phyloP scores from a whole-genome alignment of 2,113 vertebrate genomes.

The Phaetusa simplex region DNA sequence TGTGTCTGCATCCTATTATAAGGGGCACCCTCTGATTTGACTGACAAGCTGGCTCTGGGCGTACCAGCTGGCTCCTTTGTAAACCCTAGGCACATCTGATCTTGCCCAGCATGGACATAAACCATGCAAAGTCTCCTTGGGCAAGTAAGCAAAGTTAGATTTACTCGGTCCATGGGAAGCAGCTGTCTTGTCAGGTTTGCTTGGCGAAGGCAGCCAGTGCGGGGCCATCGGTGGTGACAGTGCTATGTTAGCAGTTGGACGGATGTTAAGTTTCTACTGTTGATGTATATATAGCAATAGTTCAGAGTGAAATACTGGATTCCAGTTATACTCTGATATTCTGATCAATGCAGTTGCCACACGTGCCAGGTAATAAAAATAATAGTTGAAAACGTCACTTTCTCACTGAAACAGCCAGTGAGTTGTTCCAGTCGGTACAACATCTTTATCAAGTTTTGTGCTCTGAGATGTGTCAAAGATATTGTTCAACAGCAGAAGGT shows the following conservation, averaged over 20 bases:
- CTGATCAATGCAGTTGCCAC: background rate
- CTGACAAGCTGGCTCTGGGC: conserved; percentile 16
- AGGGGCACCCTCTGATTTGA: background rate
- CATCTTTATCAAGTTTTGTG: background rate
- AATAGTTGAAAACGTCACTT: background rate
- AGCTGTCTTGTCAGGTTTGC: background rate
- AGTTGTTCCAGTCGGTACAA: background rate
- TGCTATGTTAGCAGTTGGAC: background rate
- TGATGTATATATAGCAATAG: background rate
- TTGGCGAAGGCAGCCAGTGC: background rate
- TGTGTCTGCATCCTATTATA: background rate
- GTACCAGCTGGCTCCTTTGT: background rate
- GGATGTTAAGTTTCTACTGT: background rate
- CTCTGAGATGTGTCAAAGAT: background rate
- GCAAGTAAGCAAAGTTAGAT: background rate
- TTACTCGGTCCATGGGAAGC: background rate
- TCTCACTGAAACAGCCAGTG: background rate
- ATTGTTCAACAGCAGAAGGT: background rate
- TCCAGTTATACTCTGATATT: background rate
- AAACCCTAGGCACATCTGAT: background rate
- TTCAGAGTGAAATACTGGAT: background rate
- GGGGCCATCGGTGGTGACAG: background rate
- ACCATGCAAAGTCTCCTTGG: background rate
- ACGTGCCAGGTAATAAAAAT: background rate
- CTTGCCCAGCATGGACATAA: background rate